Percentiles rank a stretch among this genome's conserved stretches.
Evolutionary conservation across 1,140 invertebrate genomes (phyloP).

Genomic region (Micrasema minimum): DNA sequence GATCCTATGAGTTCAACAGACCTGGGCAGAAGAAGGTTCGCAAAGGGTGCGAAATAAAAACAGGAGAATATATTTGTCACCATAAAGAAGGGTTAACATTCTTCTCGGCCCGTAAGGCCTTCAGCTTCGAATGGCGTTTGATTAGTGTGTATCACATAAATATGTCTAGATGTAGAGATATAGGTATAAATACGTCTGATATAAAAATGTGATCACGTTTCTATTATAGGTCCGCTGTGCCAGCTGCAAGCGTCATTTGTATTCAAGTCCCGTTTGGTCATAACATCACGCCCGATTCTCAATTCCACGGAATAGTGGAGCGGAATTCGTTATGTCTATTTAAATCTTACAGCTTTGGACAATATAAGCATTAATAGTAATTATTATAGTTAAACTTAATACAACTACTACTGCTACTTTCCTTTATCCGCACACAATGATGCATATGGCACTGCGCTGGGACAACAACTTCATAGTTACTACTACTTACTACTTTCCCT

Average conservation of each 20-base stretch:
- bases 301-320: slow-evolving; percentile 45
- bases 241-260: slow-evolving; percentile 41
- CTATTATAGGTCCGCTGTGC: slow-evolving; percentile 17
- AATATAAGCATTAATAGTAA: neutral
- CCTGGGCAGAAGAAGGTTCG: too few relatives aligned
- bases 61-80: slow-evolving; percentile 7
- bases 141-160: slow-evolving; percentile 15
- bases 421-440: too few relatives aligned
- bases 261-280: slow-evolving; percentile 45
- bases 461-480: too few relatives aligned
- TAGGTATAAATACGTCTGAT: slow-evolving; percentile 9
- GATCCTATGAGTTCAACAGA: too few relatives aligned
- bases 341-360: slow-evolving; percentile 42
- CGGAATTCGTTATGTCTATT: slow-evolving; percentile 52
- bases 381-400: too few relatives aligned
- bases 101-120: neutral
- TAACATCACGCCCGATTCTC: slow-evolving; percentile 52
- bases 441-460: too few relatives aligned
- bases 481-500: too few relatives aligned
- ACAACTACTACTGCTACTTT: too few relatives aligned
- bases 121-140: slow-evolving; percentile 15
- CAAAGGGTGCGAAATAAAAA: neutral
- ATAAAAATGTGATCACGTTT: slow-evolving; percentile 49
- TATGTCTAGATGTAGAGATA: neutral
- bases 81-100: slow-evolving; percentile 16